Base-by-base conservation (phyloP, 2,888 invertebrate species). In the Formica aserva region DNA sequence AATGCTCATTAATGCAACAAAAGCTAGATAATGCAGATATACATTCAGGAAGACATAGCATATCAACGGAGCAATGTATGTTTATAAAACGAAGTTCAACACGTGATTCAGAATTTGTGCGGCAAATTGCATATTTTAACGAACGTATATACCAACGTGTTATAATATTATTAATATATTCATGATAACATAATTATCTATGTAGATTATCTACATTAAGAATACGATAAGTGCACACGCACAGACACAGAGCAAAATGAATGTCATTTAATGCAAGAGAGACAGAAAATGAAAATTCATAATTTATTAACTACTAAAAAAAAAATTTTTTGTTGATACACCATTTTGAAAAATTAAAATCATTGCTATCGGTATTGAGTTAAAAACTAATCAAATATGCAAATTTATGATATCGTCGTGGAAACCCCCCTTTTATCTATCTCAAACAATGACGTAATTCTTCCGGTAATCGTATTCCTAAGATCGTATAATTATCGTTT, bases 1-100 rank as follows among this genome's bases (percentile, higher is more conserved):
- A 71, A 80, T 62, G 45, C 71, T 60, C 4, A 22, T 71, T 71
- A 71, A 71, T 80, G 71, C 35, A 71, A 62, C 35, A 15, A 48
- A 18, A 80, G 32, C 22, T 15, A 22, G n/a, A 52, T 52, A 52
- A 52, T 11, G 71, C 38, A 57, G 45, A 60, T 60, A 35, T 45
- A 18, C 32, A 78, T 29, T 55, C 55, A 38, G 55, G 63, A 48
- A 75, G 13, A 3, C 48, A 18, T 11, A 6, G 26, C 32, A 1
- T 32, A 15, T 32, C 48, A 11, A 55, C n/a, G 38, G 35, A 65
- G 11, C 48, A 4, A n/a, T 29, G 38, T 57, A 45, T n/a, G 71
- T 80, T 80, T 71, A 26, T 26, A 60, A 78, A 71, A 71, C 67
- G 13, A 29, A 38, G 29, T 13, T 15, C 22, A 6, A 45, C 26